These are phyloP conservation scores for Temnothorax longispinosus DNA, from an alignment of 1,140 invertebrate genomes.

Conservation along the genomic window DNA sequence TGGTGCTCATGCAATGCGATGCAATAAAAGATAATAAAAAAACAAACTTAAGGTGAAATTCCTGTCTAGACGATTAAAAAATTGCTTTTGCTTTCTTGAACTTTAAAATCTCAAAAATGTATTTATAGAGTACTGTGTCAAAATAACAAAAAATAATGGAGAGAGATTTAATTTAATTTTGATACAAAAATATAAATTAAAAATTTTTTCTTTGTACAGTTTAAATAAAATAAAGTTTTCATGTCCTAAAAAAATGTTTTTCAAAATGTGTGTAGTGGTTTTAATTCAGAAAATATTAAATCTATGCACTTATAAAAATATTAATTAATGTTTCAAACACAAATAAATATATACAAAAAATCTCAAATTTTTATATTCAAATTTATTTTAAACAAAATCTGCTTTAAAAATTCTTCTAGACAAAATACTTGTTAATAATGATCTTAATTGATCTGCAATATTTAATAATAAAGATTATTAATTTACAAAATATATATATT, in stretches of 20 bases:
- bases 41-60: background rate
- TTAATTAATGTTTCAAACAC: background rate
- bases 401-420: background rate
- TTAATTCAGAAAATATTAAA: background rate
- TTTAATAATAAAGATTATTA: conserved; percentile 15
- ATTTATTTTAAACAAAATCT: background rate
- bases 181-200: background rate
- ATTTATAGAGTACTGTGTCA: background rate
- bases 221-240: background rate
- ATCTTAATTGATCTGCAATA: background rate
- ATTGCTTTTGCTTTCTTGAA: background rate
- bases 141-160: background rate
- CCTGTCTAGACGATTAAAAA: background rate
- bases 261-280: background rate
- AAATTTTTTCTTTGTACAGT: background rate
- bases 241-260: background rate
- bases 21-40: conserved; percentile 36
- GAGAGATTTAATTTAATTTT: background rate
- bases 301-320: background rate
- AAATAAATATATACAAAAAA: background rate
- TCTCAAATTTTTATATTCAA: background rate
- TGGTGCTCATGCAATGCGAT: conserved; percentile 6
- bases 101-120: background rate
- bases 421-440: background rate
- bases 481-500: conserved; percentile 1